Evolutionary conservation across 2,113 vertebrate species (phyloP).

Genomic region (Lontra canadensis): DNA sequence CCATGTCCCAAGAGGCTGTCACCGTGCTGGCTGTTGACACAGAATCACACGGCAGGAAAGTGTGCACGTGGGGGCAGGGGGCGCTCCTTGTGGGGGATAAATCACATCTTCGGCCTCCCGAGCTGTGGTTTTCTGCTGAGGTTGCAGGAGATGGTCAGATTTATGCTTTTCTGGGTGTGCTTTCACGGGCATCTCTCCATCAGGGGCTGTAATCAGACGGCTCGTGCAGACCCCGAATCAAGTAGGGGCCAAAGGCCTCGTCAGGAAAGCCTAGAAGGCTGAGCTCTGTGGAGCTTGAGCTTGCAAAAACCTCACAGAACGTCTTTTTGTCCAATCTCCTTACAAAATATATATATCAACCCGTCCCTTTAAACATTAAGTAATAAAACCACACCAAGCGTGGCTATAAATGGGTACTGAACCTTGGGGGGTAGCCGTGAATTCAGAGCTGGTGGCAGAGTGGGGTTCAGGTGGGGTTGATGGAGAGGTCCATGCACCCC

Average conservation of each 20-base stretch:
- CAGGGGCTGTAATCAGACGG: neutral
- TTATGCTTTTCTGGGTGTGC: neutral
- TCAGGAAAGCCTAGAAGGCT: neutral
- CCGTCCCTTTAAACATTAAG: neutral
- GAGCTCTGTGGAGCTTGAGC: neutral
- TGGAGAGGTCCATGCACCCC: too few species aligned
- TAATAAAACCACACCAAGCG: neutral
- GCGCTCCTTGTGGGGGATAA: neutral
- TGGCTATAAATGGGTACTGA: neutral
- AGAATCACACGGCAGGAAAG: rapidly evolving
- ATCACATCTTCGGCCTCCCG: neutral
- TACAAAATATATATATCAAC: neutral
- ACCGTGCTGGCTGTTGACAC: neutral
- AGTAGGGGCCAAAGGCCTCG: rapidly evolving
- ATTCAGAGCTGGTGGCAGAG: rapidly evolving
- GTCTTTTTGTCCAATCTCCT: neutral
- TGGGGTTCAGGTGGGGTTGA: neutral
- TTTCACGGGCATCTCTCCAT: neutral
- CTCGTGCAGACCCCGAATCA: rapidly evolving
- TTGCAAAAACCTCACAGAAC: neutral
- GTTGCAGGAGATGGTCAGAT: slow-evolving; percentile 41
- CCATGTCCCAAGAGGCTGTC: rapidly evolving
- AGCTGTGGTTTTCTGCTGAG: neutral
- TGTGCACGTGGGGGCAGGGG: rapidly evolving
- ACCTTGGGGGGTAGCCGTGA: rapidly evolving